These are phyloP conservation scores for Bufotes viridis DNA, from an alignment of 2,797 vertebrate genomes.

Conservation along the genomic window DNA sequence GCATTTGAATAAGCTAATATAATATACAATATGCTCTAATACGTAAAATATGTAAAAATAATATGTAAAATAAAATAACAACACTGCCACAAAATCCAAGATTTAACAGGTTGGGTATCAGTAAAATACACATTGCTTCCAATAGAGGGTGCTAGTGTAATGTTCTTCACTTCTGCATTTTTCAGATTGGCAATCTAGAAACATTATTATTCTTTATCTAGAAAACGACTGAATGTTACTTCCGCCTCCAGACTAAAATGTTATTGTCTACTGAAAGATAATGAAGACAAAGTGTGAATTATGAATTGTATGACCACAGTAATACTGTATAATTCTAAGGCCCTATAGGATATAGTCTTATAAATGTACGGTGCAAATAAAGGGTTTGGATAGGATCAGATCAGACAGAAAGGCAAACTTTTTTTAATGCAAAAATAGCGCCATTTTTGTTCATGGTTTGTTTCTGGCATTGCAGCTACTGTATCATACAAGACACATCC, in stretches of 20 bases:
- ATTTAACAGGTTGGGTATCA: not conserved
- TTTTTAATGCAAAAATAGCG: too few species aligned
- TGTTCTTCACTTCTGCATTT: not conserved
- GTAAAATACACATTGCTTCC: slow-evolving; percentile 41
- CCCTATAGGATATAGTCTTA: too few species aligned
- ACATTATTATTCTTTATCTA: not conserved
- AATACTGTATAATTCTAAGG: not conserved
- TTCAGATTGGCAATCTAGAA: not conserved
- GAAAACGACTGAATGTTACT: not conserved
- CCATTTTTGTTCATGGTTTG: too few species aligned
- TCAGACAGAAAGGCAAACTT: too few species aligned
- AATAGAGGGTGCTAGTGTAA: slow-evolving; percentile 70
- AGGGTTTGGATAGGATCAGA: too few species aligned
- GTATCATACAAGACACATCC: too few species aligned
- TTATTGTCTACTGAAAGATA: not conserved
- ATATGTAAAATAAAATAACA: not conserved
- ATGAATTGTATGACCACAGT: not conserved
- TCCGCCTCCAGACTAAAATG: not conserved
- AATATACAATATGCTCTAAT: not conserved
- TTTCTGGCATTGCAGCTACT: too few species aligned
- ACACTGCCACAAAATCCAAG: not conserved
- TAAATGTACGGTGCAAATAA: too few species aligned
- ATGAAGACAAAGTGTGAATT: not conserved
- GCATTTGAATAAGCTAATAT: not conserved
- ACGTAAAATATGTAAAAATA: not conserved